These are phyloP conservation scores for Procambarus virginalis DNA, from an alignment of 1,140 invertebrate genomes.

Conservation along the genomic window DNA sequence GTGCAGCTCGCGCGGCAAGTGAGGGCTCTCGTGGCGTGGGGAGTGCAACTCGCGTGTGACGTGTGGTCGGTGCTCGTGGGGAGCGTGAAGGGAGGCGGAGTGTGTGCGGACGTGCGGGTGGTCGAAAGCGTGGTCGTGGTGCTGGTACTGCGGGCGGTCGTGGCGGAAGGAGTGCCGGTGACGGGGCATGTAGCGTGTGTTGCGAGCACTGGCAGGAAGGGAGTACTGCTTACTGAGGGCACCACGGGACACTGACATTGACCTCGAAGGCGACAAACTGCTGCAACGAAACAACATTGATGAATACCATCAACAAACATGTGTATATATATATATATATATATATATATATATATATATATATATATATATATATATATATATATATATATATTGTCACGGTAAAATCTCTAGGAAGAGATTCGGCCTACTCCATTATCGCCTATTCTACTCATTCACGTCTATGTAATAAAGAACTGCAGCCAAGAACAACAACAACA, in stretches of 20 bases:
- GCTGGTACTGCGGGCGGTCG: conserved; percentile 64
- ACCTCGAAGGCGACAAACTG: conserved; percentile 56
- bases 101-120: conserved; percentile 63
- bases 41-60: conserved; percentile 58
- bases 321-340: too few species aligned
- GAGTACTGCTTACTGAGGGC: conserved; percentile 62
- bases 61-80: conserved; percentile 62
- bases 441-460: too few species aligned
- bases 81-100: conserved; percentile 59
- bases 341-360: too few species aligned
- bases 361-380: too few species aligned
- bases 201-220: conserved; percentile 54
- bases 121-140: conserved; percentile 59
- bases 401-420: too few species aligned
- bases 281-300: not conserved
- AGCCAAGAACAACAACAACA: too few species aligned
- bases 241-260: conserved; percentile 41
- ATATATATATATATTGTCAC: too few species aligned
- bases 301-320: too few species aligned
- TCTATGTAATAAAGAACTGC: too few species aligned
- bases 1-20: conserved; percentile 57
- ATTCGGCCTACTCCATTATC: too few species aligned
- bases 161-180: conserved; percentile 64
- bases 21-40: conserved; percentile 51
- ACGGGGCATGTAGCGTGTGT: conserved; percentile 61